phyloP scores from a whole-genome alignment of 2,113 vertebrate species.

The Toxostoma redivivum region DNA sequence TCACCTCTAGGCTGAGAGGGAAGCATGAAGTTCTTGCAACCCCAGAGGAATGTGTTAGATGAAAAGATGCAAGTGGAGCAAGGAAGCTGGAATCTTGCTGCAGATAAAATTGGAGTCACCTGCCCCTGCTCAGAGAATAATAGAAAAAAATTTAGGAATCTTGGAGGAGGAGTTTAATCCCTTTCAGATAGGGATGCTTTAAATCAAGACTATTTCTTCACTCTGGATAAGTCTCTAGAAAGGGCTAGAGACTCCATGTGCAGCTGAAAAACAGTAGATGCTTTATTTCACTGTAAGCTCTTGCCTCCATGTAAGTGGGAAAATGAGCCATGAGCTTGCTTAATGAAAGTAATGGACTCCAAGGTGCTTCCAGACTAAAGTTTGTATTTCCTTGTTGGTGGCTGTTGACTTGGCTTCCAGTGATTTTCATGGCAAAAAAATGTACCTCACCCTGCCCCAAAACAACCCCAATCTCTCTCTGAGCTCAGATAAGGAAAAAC shows the following conservation, averaged over 20 bases:
- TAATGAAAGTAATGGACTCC: not conserved
- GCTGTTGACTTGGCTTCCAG: not conserved
- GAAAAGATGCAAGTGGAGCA: conserved; percentile 12
- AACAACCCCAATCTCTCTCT: not conserved
- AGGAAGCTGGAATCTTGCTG: not conserved
- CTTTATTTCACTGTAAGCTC: not conserved
- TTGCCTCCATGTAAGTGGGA: not conserved
- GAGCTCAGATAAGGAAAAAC: not conserved
- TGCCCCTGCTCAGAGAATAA: not conserved
- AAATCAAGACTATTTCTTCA: not conserved
- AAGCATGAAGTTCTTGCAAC: not conserved
- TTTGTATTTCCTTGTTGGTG: not conserved
- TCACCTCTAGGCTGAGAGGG: conserved; percentile 49
- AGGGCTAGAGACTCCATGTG: not conserved
- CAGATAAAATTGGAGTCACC: not conserved
- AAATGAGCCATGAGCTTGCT: not conserved
- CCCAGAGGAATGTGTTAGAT: conserved; percentile 28
- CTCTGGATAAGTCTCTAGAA: not conserved
- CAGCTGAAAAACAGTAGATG: not conserved
- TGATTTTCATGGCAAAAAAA: not conserved
- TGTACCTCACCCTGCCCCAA: not conserved
- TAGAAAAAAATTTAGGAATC: not conserved
- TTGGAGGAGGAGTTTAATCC: not conserved
- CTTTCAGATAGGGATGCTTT: not conserved
- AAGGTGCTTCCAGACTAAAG: not conserved